These are phyloP conservation scores for Drosophila ficusphila DNA, from an alignment of 1,140 invertebrate species.

Conservation along the genomic window DNA sequence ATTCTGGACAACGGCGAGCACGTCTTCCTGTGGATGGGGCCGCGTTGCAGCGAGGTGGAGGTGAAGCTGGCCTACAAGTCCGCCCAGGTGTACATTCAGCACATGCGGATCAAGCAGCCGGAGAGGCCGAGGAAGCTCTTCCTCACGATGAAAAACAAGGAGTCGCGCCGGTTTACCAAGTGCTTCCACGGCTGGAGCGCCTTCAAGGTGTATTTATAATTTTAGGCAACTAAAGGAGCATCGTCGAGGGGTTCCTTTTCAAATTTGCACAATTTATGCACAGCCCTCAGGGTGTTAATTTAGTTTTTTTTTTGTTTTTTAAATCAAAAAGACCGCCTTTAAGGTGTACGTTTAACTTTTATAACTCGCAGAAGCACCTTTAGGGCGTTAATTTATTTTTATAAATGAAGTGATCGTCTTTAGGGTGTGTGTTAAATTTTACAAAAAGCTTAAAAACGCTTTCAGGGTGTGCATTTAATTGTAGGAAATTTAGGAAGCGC, in stretches of 20 bases:
- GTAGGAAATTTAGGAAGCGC: conserved; percentile 1
- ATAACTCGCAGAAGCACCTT: not conserved
- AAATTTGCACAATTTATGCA: not conserved
- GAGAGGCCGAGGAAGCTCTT: conserved; percentile 96
- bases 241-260: not conserved
- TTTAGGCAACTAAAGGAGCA: conserved; percentile 1
- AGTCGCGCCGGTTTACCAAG: conserved; percentile 96
- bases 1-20: conserved; percentile 99
- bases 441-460: not conserved
- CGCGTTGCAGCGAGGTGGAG: conserved; percentile 98
- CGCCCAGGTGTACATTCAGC: conserved; percentile 99
- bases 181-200: conserved; percentile 98
- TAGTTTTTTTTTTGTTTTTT: not conserved
- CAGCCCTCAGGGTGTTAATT: not conserved
- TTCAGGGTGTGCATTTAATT: conserved; percentile 7
- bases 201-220: conserved; percentile 69
- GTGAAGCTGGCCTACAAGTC: conserved; percentile 99
- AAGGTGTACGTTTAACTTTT: not conserved
- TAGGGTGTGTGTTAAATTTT: not conserved
- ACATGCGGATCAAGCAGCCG: conserved; percentile 97
- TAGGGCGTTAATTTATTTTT: not conserved
- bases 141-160: conserved; percentile 98
- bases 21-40: conserved; percentile 99
- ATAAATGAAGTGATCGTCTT: not conserved
- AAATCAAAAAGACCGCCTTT: not conserved